A percentile compares a stretch with the other conserved stretches of the same genome.
Evolutionary conservation across 2,797 vertebrate genomes (phyloP).

Genomic region (Acanthis flammea): DNA sequence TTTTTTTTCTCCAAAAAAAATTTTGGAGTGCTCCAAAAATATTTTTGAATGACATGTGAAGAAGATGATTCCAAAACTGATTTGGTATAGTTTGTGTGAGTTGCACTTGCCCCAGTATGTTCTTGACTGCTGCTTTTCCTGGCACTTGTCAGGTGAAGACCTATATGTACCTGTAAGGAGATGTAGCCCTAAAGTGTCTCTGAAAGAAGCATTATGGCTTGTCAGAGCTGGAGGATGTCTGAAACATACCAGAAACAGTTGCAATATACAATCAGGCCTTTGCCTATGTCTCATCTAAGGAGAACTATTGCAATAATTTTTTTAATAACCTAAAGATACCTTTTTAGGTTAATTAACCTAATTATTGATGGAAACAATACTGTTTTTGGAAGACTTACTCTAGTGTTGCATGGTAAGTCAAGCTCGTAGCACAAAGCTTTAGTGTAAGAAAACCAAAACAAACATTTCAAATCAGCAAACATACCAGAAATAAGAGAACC

Average conservation of each 20-base stretch:
- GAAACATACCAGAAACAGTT: background rate
- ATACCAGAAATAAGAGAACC: background rate
- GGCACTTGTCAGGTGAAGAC: background rate
- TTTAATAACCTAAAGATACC: background rate
- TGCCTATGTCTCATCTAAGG: background rate
- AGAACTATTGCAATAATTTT: background rate
- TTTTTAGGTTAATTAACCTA: background rate
- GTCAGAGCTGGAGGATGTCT: background rate
- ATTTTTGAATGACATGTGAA: background rate
- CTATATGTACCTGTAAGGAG: fast-evolving
- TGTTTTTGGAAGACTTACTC: background rate
- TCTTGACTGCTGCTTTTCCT: background rate
- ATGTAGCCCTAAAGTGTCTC: background rate
- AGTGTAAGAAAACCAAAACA: background rate
- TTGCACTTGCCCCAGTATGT: background rate
- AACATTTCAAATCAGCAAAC: background rate
- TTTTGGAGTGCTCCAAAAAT: background rate
- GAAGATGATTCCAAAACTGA: background rate
- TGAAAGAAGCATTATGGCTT: fast-evolving
- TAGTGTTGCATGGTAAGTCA: background rate
- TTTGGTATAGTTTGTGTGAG: background rate
- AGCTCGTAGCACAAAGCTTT: background rate
- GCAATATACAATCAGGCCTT: background rate
- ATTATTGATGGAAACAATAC: background rate
- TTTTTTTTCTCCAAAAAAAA: too few species aligned